phyloP scores from a whole-genome alignment of 2,113 vertebrate genomes.

The Malurus alboscapulatus region DNA sequence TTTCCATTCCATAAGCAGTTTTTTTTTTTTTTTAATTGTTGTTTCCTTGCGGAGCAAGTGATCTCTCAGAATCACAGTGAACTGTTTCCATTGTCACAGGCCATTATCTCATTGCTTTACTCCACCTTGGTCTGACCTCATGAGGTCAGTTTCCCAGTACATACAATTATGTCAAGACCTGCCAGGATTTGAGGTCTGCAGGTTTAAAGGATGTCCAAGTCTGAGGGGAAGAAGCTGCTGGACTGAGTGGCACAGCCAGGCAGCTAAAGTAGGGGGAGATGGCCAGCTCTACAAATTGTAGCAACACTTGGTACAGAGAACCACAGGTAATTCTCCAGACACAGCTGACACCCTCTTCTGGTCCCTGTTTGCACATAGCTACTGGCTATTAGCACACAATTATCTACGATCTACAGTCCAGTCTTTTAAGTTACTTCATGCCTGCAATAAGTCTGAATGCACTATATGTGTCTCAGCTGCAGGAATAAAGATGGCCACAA shows the following conservation, averaged over 20 bases:
- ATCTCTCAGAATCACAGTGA: not conserved
- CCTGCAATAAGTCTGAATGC: not conserved
- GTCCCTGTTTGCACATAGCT: not conserved
- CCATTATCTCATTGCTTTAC: slow-evolving; percentile 12
- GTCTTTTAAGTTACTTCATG: not conserved
- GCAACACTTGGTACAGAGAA: not conserved
- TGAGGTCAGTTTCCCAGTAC: not conserved
- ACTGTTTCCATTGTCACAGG: not conserved
- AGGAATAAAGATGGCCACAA: not conserved
- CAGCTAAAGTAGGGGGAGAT: not conserved
- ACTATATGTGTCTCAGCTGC: not conserved
- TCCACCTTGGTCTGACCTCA: not conserved
- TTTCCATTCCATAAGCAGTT: not conserved
- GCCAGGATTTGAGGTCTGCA: not conserved
- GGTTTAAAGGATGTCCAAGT: not conserved
- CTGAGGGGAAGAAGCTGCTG: not conserved
- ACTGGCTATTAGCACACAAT: not conserved
- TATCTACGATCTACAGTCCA: not conserved
- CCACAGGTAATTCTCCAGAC: not conserved
- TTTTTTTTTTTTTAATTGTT: not conserved
- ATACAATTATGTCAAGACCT: not conserved
- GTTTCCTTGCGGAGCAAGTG: not conserved
- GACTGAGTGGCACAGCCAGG: not conserved
- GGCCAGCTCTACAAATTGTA: not conserved
- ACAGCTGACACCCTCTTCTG: not conserved